Percentiles rank a stretch among this genome's conserved stretches.
These are phyloP conservation scores for Bursaphelenchus okinawaensis DNA, from an alignment of 2,888 invertebrate species.

Conservation along the genomic window DNA sequence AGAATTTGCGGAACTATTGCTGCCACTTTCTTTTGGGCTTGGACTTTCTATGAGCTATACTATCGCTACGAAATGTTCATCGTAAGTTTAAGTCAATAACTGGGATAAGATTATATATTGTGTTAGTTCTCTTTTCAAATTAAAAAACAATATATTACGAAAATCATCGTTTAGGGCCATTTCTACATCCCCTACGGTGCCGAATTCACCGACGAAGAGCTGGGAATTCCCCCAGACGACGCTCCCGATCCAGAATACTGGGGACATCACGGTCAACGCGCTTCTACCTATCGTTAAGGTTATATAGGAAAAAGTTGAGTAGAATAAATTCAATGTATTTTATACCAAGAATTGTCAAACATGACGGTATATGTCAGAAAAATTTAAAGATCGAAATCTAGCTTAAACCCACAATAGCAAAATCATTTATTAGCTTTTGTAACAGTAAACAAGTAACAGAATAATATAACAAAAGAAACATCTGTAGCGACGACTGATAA, in stretches of 20 bases:
- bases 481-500: slow-evolving; percentile 4
- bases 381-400: no score
- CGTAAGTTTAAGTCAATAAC: no score
- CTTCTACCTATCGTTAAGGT: slow-evolving; percentile 47
- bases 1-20: background rate
- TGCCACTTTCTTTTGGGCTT: slow-evolving; percentile 20
- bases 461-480: slow-evolving; percentile 13
- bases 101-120: no score
- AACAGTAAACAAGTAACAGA: slow-evolving; percentile 14
- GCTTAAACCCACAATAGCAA: no score
- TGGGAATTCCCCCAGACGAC: slow-evolving; percentile 55
- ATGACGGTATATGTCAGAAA: no score
- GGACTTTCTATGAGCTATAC: slow-evolving; percentile 55
- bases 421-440: slow-evolving; percentile 4
- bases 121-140: background rate
- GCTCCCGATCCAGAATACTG: slow-evolving; percentile 51
- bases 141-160: background rate
- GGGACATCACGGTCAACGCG: slow-evolving; percentile 45
- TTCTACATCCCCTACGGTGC: slow-evolving; percentile 53
- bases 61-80: slow-evolving; percentile 47
- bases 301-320: slow-evolving; percentile 1
- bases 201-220: slow-evolving; percentile 55
- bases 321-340: slow-evolving; percentile 1
- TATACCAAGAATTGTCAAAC: no score
- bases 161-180: slow-evolving; percentile 42